Conservation (phyloP, 1,140 invertebrate species). For the Pemphigus obesinymphae region DNA sequence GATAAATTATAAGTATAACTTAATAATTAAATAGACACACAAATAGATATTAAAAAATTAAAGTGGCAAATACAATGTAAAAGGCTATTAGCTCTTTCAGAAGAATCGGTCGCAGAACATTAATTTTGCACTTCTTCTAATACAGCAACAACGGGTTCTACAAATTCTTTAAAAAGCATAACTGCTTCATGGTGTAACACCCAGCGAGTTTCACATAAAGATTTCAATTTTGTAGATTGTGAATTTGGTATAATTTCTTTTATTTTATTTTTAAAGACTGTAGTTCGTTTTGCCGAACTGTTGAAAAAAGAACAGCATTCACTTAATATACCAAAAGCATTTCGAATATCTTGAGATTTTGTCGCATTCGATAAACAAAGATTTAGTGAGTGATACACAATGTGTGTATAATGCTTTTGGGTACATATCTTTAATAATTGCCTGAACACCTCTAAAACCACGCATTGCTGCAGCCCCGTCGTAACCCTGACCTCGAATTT, state of each 20-base stretch:
- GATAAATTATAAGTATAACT: neutral
- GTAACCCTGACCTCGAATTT: neutral
- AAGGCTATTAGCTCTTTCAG: neutral
- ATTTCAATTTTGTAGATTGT: slow-evolving; percentile 1
- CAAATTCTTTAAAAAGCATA: neutral
- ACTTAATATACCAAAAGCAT: neutral
- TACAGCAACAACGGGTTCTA: neutral
- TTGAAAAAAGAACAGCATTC: slow-evolving; percentile 12
- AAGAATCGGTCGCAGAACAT: neutral
- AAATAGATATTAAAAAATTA: neutral
- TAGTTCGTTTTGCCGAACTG: neutral
- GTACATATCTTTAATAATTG: neutral
- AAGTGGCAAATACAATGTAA: neutral
- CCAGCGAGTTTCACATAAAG: neutral
- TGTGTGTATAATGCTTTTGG: too few species aligned
- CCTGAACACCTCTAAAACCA: neutral
- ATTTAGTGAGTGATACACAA: neutral
- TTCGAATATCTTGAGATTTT: neutral
- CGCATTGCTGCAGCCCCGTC: neutral
- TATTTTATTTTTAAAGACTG: neutral
- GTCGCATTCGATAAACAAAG: neutral
- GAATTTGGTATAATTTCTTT: neutral
- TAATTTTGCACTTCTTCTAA: slow-evolving; percentile 4
- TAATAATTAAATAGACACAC: neutral
- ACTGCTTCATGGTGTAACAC: neutral